Evolutionary conservation across 2,888 invertebrate species (phyloP).

Genomic region (Ganaspis brasiliensis): DNA sequence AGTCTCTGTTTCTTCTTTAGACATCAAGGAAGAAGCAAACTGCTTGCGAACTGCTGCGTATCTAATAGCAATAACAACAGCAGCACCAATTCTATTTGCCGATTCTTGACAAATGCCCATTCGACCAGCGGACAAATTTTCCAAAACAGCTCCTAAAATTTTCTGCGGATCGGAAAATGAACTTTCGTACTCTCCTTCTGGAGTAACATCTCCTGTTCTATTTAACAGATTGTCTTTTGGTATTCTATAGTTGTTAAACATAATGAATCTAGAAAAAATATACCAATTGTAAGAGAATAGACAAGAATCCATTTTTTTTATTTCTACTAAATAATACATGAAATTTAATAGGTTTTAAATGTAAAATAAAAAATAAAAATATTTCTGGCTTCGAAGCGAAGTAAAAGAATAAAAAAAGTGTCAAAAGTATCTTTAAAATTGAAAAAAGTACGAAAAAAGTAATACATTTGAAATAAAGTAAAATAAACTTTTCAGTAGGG

Average conservation of each 20-base stretch:
- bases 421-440: too few species aligned
- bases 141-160: conserved; percentile 92
- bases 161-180: conserved; percentile 94
- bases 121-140: conserved; percentile 92
- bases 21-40: conserved; percentile 83
- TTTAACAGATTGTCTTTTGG: conserved; percentile 93
- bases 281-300: conserved; percentile 30
- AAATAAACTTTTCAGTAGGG: too few species aligned
- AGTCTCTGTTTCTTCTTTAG: conserved; percentile 82
- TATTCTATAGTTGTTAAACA: conserved; percentile 94
- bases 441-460: too few species aligned
- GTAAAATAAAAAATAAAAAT: too few species aligned
- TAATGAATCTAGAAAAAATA: conserved; percentile 85
- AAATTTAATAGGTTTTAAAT: too few species aligned
- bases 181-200: conserved; percentile 93
- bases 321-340: not conserved
- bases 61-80: conserved; percentile 88
- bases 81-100: conserved; percentile 86
- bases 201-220: conserved; percentile 93
- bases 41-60: conserved; percentile 91
- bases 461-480: too few species aligned
- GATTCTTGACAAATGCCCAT: conserved; percentile 88
- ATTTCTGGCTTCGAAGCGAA: too few species aligned
- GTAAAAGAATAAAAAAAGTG: too few species aligned
- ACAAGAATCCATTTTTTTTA: not conserved